These are phyloP conservation scores for Stegodyphus dumicola DNA, from an alignment of 1,140 invertebrate genomes.

Conservation along the genomic window DNA sequence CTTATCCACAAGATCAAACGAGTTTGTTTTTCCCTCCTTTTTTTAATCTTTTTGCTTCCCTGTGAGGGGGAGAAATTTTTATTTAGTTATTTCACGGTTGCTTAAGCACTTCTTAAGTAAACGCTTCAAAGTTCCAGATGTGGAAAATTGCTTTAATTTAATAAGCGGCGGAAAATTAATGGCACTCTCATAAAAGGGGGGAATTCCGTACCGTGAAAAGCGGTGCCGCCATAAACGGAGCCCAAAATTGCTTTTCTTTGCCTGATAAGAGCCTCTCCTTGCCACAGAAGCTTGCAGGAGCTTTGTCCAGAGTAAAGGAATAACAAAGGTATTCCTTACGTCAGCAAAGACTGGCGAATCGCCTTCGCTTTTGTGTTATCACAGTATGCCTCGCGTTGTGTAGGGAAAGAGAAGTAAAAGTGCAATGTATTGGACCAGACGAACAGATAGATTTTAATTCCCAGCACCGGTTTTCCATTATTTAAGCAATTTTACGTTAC, in stretches of 20 bases:
- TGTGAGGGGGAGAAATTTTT: slow-evolving; percentile 21
- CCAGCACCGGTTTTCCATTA: too few species aligned
- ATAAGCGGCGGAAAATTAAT: slow-evolving; percentile 55
- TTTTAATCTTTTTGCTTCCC: too few species aligned
- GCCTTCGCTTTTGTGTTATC: too few species aligned
- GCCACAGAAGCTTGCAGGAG: not conserved
- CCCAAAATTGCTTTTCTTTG: slow-evolving; percentile 41
- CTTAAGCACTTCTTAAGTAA: slow-evolving; percentile 56
- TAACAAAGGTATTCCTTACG: slow-evolving; percentile 51
- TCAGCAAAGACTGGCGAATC: slow-evolving; percentile 14
- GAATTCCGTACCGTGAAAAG: not conserved
- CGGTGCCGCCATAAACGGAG: slow-evolving; percentile 37
- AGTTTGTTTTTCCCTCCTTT: too few species aligned
- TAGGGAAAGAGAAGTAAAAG: too few species aligned
- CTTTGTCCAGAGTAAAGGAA: slow-evolving; percentile 37
- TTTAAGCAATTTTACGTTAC: too few species aligned
- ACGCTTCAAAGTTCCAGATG: slow-evolving; percentile 50
- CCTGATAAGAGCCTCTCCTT: slow-evolving; percentile 29
- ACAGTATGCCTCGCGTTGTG: too few species aligned
- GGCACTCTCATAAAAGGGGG: slow-evolving; percentile 44
- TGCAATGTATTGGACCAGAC: too few species aligned
- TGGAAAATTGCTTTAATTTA: slow-evolving; percentile 58
- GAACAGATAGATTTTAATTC: too few species aligned
- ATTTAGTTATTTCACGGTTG: slow-evolving; percentile 56
- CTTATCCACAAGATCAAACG: too few species aligned